Evolutionary conservation across 2,888 invertebrate species (phyloP).

Genomic region (Tiphia femorata): DNA sequence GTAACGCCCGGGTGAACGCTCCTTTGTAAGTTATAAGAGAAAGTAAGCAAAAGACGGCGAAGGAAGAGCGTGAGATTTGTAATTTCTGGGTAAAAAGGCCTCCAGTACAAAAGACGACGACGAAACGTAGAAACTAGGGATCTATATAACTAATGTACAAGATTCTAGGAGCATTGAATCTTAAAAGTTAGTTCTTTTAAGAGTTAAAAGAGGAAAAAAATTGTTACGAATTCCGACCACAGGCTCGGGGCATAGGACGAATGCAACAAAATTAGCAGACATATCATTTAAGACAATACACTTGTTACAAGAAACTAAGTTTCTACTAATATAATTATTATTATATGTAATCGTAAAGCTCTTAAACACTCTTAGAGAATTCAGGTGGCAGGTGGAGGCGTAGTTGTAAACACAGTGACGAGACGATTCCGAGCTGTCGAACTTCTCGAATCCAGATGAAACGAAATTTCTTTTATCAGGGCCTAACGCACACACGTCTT

Average conservation of each 20-base stretch:
- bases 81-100: conserved; percentile 54
- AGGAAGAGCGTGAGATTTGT: conserved; percentile 46
- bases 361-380: conserved; percentile 48
- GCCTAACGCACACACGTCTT: too few species aligned
- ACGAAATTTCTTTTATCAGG: background rate
- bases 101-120: conserved; percentile 47
- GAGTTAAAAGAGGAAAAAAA: conserved; percentile 54
- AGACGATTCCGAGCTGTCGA: conserved; percentile 9
- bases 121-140: conserved; percentile 32
- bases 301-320: conserved; percentile 67
- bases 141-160: conserved; percentile 43
- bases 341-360: conserved; percentile 58
- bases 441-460: conserved; percentile 34
- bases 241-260: conserved; percentile 49
- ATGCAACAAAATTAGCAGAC: conserved; percentile 65
- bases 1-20: conserved; percentile 38
- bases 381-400: conserved; percentile 29
- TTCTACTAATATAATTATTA: conserved; percentile 65
- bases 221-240: conserved; percentile 55
- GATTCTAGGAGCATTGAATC: conserved; percentile 50
- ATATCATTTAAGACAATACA: conserved; percentile 70
- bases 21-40: conserved; percentile 40
- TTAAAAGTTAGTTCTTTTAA: conserved; percentile 58
- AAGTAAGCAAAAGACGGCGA: too few species aligned
- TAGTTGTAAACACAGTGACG: too few species aligned